A percentile compares a stretch with the other conserved stretches of the same genome.
Evolutionary conservation across 2,113 vertebrate species (phyloP).

Genomic region (Spea multiplicata): DNA sequence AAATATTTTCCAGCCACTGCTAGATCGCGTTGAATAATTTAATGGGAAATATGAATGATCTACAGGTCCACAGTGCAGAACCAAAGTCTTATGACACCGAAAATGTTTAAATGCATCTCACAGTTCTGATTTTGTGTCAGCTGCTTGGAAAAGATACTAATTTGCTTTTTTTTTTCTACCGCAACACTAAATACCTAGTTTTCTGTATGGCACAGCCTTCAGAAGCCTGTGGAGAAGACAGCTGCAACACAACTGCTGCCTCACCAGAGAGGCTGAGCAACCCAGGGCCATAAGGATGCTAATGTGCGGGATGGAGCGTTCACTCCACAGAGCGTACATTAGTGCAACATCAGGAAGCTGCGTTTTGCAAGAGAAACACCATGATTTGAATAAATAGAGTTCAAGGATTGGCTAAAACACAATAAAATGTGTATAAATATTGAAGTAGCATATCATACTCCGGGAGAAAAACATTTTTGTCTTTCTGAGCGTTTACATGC

Average conservation of each 20-base stretch:
- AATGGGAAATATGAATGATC: too few species aligned
- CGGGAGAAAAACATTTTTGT: slow-evolving; percentile 19
- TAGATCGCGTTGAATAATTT: too few species aligned
- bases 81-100: too few species aligned
- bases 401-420: slow-evolving; percentile 35
- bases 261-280: slow-evolving; percentile 41
- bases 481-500: slow-evolving; percentile 39
- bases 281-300: slow-evolving; percentile 39
- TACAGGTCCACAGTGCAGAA: too few species aligned
- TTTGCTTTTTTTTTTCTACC: slow-evolving; percentile 4
- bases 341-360: slow-evolving; percentile 48
- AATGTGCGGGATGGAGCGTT: slow-evolving; percentile 44
- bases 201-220: slow-evolving; percentile 19
- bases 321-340: slow-evolving; percentile 47
- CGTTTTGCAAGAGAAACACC: slow-evolving; percentile 46
- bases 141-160: background rate
- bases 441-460: slow-evolving; percentile 48
- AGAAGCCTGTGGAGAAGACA: slow-evolving; percentile 40
- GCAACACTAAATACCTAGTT: slow-evolving; percentile 18
- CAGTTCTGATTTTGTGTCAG: background rate
- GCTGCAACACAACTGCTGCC: slow-evolving; percentile 47
- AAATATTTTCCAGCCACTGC: too few species aligned
- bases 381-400: slow-evolving; percentile 44
- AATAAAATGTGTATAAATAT: slow-evolving; percentile 45
- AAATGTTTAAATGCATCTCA: too few species aligned